Evolutionary conservation across 2,888 invertebrate genomes (phyloP).

Genomic region (Athetis lepigone): DNA sequence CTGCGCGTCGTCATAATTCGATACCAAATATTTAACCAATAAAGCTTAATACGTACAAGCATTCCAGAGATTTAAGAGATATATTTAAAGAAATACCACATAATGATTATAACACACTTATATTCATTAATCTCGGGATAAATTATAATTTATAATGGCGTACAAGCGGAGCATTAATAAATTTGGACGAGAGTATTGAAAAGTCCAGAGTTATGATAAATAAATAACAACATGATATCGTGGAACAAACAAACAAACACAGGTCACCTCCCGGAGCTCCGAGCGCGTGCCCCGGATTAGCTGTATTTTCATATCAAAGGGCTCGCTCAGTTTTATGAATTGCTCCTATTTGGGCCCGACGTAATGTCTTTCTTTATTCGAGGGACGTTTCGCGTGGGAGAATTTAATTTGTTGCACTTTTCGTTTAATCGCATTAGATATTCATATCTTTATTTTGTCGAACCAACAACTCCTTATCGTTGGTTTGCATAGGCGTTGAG

Average conservation of each 20-base stretch:
- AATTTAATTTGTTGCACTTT: conserved; percentile 88
- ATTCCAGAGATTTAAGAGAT: conserved; percentile 78
- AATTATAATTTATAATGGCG: conserved; percentile 83
- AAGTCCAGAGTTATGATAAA: conserved; percentile 83
- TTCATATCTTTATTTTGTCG: conserved; percentile 77
- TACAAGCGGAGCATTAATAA: conserved; percentile 78
- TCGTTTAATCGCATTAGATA: conserved; percentile 82
- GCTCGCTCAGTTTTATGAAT: conserved; percentile 86
- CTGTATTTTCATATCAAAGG: conserved; percentile 89
- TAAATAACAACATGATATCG: conserved; percentile 82
- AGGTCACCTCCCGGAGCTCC: conserved; percentile 79
- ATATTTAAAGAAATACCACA: conserved; percentile 75
- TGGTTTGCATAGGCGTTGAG: conserved; percentile 73
- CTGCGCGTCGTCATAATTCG: conserved; percentile 62
- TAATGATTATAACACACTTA: conserved; percentile 82
- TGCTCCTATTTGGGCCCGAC: conserved; percentile 82
- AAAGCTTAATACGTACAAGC: conserved; percentile 73
- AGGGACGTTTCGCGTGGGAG: conserved; percentile 86
- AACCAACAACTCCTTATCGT: conserved; percentile 72
- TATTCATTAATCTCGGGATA: conserved; percentile 83
- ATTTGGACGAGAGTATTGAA: conserved; percentile 84
- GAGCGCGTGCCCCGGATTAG: conserved; percentile 88
- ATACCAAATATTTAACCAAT: conserved; percentile 70
- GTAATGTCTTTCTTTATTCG: conserved; percentile 85
- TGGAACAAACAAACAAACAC: conserved; percentile 81